Percentiles rank a stretch among this genome's conserved stretches.
These are phyloP conservation scores for Conistra vaccinii DNA, from an alignment of 2,888 invertebrate species.

Conservation along the genomic window DNA sequence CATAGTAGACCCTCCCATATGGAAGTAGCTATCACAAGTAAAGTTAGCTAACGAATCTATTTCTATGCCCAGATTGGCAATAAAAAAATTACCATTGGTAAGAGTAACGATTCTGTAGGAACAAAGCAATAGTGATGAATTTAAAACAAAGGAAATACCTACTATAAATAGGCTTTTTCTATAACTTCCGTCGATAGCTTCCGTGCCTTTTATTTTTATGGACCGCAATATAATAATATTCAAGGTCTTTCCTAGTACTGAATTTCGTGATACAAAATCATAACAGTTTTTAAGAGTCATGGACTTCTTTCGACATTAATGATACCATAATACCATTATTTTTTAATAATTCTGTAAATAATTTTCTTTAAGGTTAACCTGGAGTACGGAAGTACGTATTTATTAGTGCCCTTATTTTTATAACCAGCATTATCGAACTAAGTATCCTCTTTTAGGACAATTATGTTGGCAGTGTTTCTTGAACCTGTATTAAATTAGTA, in stretches of 20 bases:
- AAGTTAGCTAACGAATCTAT: too few relatives aligned
- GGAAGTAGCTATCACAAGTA: too few relatives aligned
- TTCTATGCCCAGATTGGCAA: too few relatives aligned
- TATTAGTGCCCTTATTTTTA: not conserved
- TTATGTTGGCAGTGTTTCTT: too few relatives aligned
- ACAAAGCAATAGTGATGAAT: too few relatives aligned
- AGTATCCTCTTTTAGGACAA: not conserved
- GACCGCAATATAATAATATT: conserved; percentile 4
- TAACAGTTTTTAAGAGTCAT: conserved; percentile 29
- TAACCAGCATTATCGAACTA: not conserved
- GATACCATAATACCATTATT: conserved; percentile 2
- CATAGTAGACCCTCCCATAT: too few relatives aligned
- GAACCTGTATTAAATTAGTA: too few relatives aligned
- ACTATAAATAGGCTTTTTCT: not conserved
- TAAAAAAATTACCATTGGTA: too few relatives aligned
- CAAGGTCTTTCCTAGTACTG: conserved; percentile 34
- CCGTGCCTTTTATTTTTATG: conserved; percentile 7
- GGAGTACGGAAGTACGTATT: conserved; percentile 1
- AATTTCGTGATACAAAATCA: conserved; percentile 45
- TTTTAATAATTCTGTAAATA: conserved; percentile 4
- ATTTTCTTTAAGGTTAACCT: conserved; percentile 19
- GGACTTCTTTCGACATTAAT: not conserved
- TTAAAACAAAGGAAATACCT: not conserved
- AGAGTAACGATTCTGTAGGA: too few relatives aligned
- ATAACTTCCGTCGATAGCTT: not conserved